Evolutionary conservation across 2,888 invertebrate species (phyloP).

Genomic region (Lysandra bellargus): DNA sequence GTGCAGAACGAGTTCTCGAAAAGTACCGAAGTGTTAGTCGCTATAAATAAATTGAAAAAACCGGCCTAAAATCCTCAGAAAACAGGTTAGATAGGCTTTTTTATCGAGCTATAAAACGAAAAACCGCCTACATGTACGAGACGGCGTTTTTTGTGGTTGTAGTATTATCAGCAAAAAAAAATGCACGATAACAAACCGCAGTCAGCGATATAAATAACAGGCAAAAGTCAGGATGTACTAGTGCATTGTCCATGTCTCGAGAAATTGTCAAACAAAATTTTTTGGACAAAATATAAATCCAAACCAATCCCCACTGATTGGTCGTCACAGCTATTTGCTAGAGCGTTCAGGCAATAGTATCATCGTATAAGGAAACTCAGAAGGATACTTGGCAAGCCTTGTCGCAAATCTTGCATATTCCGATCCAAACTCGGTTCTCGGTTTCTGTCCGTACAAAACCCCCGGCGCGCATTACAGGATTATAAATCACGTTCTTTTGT

Average conservation of each 20-base stretch:
- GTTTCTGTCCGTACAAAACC: background rate
- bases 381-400: background rate
- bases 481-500: conserved; percentile 15
- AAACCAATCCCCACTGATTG: background rate
- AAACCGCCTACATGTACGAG: background rate
- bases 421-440: background rate
- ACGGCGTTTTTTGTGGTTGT: background rate
- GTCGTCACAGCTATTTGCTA: too few species aligned
- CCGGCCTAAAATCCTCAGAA: background rate
- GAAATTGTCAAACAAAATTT: background rate
- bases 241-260: background rate
- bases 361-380: too few species aligned
- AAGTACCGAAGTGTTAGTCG: background rate
- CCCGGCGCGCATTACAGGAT: background rate
- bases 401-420: background rate
- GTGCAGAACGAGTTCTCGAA: background rate
- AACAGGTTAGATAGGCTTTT: background rate
- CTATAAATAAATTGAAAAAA: conserved; percentile 3
- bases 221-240: background rate
- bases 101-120: background rate
- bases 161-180: conserved; percentile 7
- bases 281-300: background rate
- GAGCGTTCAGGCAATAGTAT: too few species aligned
- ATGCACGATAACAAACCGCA: conserved; percentile 1
- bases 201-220: conserved; percentile 20